Evolutionary conservation across 2,888 invertebrate species (phyloP).

Genomic region (Margaritifera margaritifera): DNA sequence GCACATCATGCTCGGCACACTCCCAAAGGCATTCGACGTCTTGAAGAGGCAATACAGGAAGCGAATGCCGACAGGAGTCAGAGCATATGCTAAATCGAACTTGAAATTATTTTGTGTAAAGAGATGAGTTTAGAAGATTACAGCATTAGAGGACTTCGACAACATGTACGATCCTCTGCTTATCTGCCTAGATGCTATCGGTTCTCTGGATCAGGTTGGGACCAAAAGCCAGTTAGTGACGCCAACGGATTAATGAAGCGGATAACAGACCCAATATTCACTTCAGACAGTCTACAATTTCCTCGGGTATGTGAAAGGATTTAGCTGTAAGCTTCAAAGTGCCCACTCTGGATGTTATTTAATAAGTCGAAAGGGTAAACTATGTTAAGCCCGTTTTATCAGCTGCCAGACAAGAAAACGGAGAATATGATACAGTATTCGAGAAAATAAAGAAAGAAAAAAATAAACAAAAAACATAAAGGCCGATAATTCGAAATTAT

Average conservation of each 20-base stretch:
- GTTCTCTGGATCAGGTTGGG: conserved; percentile 20
- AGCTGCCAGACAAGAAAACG: no score
- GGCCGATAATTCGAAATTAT: no score
- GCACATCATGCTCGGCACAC: conserved; percentile 27
- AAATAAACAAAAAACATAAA: no score
- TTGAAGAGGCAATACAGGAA: conserved; percentile 29
- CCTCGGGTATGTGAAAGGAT: conserved; percentile 23
- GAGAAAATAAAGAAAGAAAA: no score
- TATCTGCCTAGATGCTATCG: conserved; percentile 26
- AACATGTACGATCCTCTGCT: conserved; percentile 25
- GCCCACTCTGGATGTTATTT: conserved; percentile 22
- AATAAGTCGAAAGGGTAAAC: conserved; percentile 21
- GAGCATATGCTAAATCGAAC: conserved; percentile 16
- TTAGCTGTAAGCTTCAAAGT: conserved; percentile 29
- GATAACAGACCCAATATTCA: conserved; percentile 29
- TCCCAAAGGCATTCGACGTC: conserved; percentile 32
- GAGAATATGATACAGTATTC: no score
- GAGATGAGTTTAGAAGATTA: conserved; percentile 27
- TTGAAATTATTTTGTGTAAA: conserved; percentile 31
- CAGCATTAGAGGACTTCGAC: conserved; percentile 23
- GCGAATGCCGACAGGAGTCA: conserved; percentile 1
- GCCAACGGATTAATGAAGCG: conserved; percentile 29
- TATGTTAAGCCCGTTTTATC: no score
- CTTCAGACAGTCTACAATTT: conserved; percentile 27
- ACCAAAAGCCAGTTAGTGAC: conserved; percentile 28